Evolutionary conservation across 2,888 invertebrate species (phyloP).

Genomic region (Neelides folsomi): DNA sequence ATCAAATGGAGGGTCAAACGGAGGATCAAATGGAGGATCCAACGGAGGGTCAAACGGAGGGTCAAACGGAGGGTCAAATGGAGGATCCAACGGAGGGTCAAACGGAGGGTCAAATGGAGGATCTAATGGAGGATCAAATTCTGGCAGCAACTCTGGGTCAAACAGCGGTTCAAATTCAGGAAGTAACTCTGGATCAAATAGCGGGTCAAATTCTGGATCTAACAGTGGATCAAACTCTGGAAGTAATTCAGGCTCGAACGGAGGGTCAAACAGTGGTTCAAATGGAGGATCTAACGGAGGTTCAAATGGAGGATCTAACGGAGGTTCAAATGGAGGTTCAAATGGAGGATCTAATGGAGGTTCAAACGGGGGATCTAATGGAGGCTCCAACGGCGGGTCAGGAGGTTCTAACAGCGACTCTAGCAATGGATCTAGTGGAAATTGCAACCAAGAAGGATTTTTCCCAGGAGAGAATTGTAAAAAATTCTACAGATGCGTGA

Average conservation of each 20-base stretch:
- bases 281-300: background rate
- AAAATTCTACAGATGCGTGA: conserved; percentile 19
- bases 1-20: conserved; percentile 9
- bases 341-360: conserved; percentile 3
- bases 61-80: conserved; percentile 2
- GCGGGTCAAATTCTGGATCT: background rate
- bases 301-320: conserved; percentile 1
- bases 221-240: conserved; percentile 1
- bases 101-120: background rate
- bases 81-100: background rate
- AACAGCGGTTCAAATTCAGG: conserved; percentile 6
- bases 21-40: conserved; percentile 7
- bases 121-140: background rate
- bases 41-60: conserved; percentile 11
- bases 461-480: conserved; percentile 14
- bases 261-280: background rate
- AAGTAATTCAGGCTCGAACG: conserved; percentile 4
- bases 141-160: conserved; percentile 7
- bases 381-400: conserved; percentile 1
- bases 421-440: background rate
- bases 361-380: background rate
- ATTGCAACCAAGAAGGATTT: conserved; percentile 19
- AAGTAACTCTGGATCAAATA: conserved; percentile 2
- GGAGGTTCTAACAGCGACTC: background rate
- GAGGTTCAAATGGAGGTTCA: conserved; percentile 9